Evolutionary conservation across 2,797 vertebrate species (phyloP), one percentile per base, ranked within the genome.

Genomic region (Spinus pinus): DNA sequence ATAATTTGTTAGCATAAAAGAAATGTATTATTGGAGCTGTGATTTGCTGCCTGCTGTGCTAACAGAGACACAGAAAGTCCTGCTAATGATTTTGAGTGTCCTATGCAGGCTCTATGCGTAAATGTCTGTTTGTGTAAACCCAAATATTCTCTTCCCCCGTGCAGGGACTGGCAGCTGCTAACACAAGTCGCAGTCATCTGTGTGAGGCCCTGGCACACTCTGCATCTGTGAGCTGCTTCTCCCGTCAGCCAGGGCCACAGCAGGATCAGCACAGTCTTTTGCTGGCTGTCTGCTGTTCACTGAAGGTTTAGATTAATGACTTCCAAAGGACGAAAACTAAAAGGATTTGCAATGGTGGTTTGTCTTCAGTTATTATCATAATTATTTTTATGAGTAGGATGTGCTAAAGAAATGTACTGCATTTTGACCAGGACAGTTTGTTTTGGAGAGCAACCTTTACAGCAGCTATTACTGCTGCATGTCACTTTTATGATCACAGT

Each of bases 251-350:
- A 6, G 58, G 57, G 58, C 33, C 12, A 23, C 44, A 77, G 74
- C 50, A 53, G 47, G 19, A 53, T 12, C 18, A 18, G 10, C 73
- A 79, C 61, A 57, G 16, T 41, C 51, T 47, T 79, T 64, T 27
- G 35, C 86, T 95, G 80, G 50, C 84, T 1, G 21, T 0, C 91
- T 75, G 88, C 83, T 58, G 20, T 77, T 94, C 7, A 2, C 42
- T 58, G 54, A 24, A 69, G 69, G 58, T 28, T 90, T 91, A 73
- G 90, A 91, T 94, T 90, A 72, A 88, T 91, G 81, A 79, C 87
- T 91, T 89, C 67, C 81, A 85, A n/a, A 39, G 58, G 21, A 69
- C 72, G 69, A 35, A 91, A 81, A 85, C 86, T 25, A 62, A 46
- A 86, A 60, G 53, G 39, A 71, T 86, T 90, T 72, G 70, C 54